phyloP scores from a whole-genome alignment of 2,797 vertebrate genomes.

The Chelon auratus region DNA sequence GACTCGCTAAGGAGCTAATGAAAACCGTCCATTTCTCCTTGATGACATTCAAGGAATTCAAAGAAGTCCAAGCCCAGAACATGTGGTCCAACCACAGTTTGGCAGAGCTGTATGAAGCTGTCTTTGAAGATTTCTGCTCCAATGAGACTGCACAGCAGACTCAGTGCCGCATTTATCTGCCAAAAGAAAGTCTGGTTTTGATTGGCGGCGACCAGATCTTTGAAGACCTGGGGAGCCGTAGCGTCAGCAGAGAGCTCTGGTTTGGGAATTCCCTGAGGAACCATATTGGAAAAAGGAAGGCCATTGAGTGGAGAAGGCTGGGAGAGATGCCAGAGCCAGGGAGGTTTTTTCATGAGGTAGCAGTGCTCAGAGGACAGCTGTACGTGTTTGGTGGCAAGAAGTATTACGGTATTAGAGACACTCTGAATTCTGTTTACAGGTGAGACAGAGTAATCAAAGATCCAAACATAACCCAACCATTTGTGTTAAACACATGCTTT shows the following conservation, averaged over 20 bases:
- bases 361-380: conserved; percentile 82
- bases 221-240: conserved; percentile 80
- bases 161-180: conserved; percentile 82
- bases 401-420: conserved; percentile 87
- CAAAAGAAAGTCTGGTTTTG: conserved; percentile 87
- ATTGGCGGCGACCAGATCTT: conserved; percentile 87
- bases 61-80: conserved; percentile 83
- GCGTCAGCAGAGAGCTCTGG: conserved; percentile 88
- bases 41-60: conserved; percentile 91
- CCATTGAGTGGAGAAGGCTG: conserved; percentile 87
- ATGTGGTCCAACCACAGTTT: conserved; percentile 70
- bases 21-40: conserved; percentile 88
- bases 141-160: conserved; percentile 51
- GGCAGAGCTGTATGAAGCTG: conserved; percentile 69
- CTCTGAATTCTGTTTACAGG: conserved; percentile 89
- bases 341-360: conserved; percentile 85
- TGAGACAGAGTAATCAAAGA: conserved; percentile 48
- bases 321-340: conserved; percentile 84
- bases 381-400: conserved; percentile 92
- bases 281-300: conserved; percentile 83
- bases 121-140: conserved; percentile 76
- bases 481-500: not conserved
- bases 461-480: too few relatives aligned
- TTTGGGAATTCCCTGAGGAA: conserved; percentile 89
- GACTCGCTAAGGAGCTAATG: conserved; percentile 83